Evolutionary conservation across 2,113 vertebrate genomes (phyloP).

Genomic region (Cynocephalus volans): DNA sequence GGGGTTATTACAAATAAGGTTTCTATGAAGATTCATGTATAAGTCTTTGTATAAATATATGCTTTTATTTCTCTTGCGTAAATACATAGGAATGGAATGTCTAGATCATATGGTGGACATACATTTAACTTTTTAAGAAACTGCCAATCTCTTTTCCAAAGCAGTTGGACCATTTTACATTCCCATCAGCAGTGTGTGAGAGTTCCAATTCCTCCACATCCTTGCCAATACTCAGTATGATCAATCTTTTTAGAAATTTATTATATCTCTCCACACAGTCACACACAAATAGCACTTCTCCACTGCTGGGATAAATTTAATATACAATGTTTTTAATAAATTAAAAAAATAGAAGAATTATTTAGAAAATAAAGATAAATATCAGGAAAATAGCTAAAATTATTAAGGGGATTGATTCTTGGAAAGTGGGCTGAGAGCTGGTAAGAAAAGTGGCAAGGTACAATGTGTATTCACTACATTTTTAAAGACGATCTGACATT

Average conservation of each 20-base stretch:
- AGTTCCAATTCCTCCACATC: background rate
- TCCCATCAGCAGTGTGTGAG: background rate
- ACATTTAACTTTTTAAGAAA: too few relatives aligned
- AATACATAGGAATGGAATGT: background rate
- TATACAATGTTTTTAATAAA: background rate
- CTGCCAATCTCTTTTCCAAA: too few relatives aligned
- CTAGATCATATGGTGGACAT: too few relatives aligned
- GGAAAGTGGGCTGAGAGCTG: background rate
- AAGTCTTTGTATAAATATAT: background rate
- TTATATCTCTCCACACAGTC: background rate
- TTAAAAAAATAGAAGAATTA: background rate
- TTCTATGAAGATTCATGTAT: background rate
- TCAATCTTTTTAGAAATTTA: background rate
- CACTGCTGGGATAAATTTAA: background rate
- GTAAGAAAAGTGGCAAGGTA: background rate
- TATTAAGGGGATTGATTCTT: background rate
- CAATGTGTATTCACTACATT: background rate
- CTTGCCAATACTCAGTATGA: background rate
- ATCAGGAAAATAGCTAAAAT: background rate
- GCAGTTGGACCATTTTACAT: background rate
- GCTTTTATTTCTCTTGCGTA: constrained; percentile 4
- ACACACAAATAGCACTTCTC: background rate
- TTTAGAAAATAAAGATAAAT: constrained; percentile 4
- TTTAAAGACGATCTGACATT: background rate
- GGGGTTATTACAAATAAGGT: background rate